These are phyloP conservation scores for Gallinago jamesoni DNA, from an alignment of 2,113 vertebrate genomes.

Conservation along the genomic window DNA sequence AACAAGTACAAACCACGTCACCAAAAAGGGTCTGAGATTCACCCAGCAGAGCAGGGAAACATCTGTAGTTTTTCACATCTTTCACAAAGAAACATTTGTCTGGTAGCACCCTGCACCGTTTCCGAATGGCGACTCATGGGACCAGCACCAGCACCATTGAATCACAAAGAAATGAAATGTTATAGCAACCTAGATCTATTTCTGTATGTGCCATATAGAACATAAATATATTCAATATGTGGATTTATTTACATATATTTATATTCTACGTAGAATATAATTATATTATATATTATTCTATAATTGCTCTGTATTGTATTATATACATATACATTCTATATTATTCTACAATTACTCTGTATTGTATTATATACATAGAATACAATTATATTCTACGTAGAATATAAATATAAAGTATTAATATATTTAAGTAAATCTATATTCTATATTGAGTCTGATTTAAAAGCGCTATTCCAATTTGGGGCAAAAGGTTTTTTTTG, in stretches of 20 bases:
- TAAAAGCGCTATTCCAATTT: background rate
- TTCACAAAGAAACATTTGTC: constrained; percentile 46
- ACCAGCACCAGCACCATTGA: background rate
- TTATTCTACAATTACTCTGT: too few species aligned
- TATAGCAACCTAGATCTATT: background rate
- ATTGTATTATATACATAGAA: background rate
- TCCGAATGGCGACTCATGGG: background rate
- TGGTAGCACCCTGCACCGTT: background rate
- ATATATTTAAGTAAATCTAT: background rate
- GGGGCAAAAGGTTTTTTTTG: background rate
- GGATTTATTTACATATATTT: background rate
- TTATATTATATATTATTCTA: too few species aligned
- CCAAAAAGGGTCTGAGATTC: constrained; percentile 14
- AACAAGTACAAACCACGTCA: constrained; percentile 2
- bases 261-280: too few species aligned
- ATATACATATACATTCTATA: too few species aligned
- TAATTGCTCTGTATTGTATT: too few species aligned
- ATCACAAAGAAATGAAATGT: background rate
- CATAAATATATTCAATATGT: background rate
- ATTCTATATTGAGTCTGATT: background rate
- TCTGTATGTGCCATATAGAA: background rate
- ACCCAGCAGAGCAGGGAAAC: constrained; percentile 10
- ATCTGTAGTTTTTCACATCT: constrained; percentile 33
- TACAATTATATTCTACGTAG: background rate
- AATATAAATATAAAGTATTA: background rate